These are phyloP conservation scores for Triplophysa siluroides DNA, from an alignment of 2,113 vertebrate species.

Conservation along the genomic window DNA sequence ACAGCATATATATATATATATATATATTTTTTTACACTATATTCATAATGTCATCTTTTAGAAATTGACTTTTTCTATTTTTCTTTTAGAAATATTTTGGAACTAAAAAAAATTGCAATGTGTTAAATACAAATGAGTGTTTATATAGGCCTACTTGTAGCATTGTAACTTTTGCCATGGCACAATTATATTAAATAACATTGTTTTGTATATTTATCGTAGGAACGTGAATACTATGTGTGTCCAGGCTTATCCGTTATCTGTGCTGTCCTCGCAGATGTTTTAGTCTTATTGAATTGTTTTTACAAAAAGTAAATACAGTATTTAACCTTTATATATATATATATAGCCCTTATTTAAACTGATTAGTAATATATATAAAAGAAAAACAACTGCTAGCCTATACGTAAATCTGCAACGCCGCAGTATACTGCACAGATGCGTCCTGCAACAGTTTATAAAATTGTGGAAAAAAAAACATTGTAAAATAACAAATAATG, in stretches of 20 bases:
- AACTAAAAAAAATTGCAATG: background rate
- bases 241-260: background rate
- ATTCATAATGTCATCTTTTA: too few species aligned
- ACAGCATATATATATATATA: background rate
- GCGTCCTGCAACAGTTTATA: background rate
- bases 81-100: background rate
- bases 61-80: too few species aligned
- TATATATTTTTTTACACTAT: too few species aligned
- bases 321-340: too few species aligned
- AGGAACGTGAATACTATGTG: background rate
- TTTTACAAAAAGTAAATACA: background rate
- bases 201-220: too few species aligned
- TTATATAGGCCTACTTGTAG: background rate
- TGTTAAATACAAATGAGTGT: background rate
- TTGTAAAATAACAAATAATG: background rate
- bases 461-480: background rate
- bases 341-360: background rate
- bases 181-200: too few species aligned
- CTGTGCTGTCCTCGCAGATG: background rate
- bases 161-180: too few species aligned
- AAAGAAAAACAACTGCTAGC: background rate
- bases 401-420: background rate
- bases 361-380: background rate
- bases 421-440: background rate
- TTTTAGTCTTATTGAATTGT: background rate